Percentiles rank a stretch among this genome's conserved stretches.
These are phyloP conservation scores for Falco berigora DNA, from an alignment of 2,797 vertebrate genomes.

Conservation along the genomic window DNA sequence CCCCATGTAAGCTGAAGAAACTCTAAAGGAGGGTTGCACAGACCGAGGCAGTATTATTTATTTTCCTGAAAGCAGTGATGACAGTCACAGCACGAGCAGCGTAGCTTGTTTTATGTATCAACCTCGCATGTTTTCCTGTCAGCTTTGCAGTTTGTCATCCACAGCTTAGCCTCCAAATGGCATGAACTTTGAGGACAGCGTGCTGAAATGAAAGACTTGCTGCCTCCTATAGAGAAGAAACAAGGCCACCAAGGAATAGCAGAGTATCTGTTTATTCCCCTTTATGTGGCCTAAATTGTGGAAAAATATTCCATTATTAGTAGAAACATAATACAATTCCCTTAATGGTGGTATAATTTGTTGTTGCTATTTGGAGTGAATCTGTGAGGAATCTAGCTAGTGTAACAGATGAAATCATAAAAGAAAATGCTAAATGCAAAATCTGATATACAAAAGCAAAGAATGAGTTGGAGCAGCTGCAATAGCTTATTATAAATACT, in stretches of 20 bases:
- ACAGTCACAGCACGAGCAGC: not conserved
- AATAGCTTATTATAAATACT: constrained; percentile 11
- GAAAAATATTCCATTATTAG: constrained; percentile 14
- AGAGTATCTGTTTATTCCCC: not conserved
- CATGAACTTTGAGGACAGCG: constrained; percentile 33
- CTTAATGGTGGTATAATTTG: not conserved
- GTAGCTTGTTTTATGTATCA: constrained; percentile 15
- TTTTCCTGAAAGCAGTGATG: constrained; percentile 5
- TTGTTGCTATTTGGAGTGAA: constrained; percentile 6
- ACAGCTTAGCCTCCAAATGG: constrained; percentile 22
- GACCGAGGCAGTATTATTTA: not conserved
- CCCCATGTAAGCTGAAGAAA: not conserved
- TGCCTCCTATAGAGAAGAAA: not conserved
- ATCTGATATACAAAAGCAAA: not conserved
- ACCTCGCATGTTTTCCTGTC: constrained; percentile 21
- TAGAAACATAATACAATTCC: not conserved
- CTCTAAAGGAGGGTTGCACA: not conserved
- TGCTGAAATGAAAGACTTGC: constrained; percentile 10
- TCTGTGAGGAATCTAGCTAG: not conserved
- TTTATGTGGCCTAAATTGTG: not conserved
- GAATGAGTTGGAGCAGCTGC: constrained; percentile 20
- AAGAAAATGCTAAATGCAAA: constrained; percentile 39
- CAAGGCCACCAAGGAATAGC: not conserved
- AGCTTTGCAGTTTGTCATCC: constrained; percentile 42
- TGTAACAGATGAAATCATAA: not conserved